These are phyloP conservation scores for Alouatta caraya DNA, from an alignment of 2,797 vertebrate genomes.

Conservation along the genomic window DNA sequence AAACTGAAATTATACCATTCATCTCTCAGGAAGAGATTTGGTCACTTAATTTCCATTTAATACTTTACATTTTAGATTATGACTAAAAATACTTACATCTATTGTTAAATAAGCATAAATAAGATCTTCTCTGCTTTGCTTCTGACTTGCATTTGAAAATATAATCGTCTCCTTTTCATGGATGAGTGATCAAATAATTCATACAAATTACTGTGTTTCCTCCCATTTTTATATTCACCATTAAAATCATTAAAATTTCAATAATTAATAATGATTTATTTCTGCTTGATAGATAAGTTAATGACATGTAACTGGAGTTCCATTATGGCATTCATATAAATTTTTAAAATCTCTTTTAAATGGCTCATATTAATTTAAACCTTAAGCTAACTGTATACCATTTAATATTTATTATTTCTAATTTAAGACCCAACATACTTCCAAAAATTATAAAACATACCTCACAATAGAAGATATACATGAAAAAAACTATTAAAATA, in stretches of 20 bases:
- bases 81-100: background rate
- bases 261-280: background rate
- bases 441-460: background rate
- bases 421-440: background rate
- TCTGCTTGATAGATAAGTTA: background rate
- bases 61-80: slow-evolving; percentile 39
- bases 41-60: slow-evolving; percentile 2
- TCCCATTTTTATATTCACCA: background rate
- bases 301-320: background rate
- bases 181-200: background rate
- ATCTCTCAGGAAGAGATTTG: slow-evolving; percentile 20
- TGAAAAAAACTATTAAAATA: slow-evolving; percentile 16
- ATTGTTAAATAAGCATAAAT: background rate
- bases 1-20: background rate
- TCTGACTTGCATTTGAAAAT: slow-evolving; percentile 45
- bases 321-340: background rate
- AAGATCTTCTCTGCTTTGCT: background rate
- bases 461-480: background rate
- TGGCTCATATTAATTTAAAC: background rate
- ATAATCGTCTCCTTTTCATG: background rate
- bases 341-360: background rate
- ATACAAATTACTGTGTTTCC: background rate
- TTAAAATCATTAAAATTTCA: background rate
- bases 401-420: slow-evolving; percentile 30
- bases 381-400: background rate